Base-by-base conservation (phyloP, 1,140 invertebrate species). In the Pseudoatta argentina region DNA sequence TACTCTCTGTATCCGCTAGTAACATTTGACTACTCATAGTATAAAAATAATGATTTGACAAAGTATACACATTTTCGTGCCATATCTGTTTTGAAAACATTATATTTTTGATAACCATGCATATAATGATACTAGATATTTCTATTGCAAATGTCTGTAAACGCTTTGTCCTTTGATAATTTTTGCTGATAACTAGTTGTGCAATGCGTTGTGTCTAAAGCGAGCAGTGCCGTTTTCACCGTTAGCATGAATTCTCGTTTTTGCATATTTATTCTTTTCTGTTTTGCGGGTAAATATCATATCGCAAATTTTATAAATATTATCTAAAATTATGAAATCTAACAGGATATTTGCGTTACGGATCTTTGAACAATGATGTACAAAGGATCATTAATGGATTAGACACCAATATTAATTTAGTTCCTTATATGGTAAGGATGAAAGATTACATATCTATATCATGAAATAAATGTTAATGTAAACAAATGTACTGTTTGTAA, bases 361-460 rank as follows among this genome's bases (percentile, higher is more conserved):
- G 12, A 61, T 14, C 7, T 10, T 73, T 0, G 2, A 48, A 0
- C 18, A 18, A 61, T 72, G 82, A 82, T 34, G 85, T 88, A 85
- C 82, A 92, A 51, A 93, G 91, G 86, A 94, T 95, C n/a, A 89
- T 95, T 61, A 92, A 91, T 76, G 94, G 94, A 34, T 77, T 87
- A 34, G 59, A 87, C 81, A 88, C 92, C 81, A 75, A 91, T 82
- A 94, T 95, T 30, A 76, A 91, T 63, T 63, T 91, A 34, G 91
- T 92, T 24, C 93, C 94, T 57, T 95, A 92, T 67, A 92, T 93
- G 88, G 94, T 93, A 91, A 92, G 39, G 88, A 85, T 83, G 8
- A 44, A 44, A 44, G 10, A 91, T 81, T 91, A 77, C 57, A 73
- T 34, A 39, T 59, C 24, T 57, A 12, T 85, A 55, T 73, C 12